These are phyloP conservation scores for Labeo catla DNA, from an alignment of 2,113 vertebrate species.

Conservation along the genomic window DNA sequence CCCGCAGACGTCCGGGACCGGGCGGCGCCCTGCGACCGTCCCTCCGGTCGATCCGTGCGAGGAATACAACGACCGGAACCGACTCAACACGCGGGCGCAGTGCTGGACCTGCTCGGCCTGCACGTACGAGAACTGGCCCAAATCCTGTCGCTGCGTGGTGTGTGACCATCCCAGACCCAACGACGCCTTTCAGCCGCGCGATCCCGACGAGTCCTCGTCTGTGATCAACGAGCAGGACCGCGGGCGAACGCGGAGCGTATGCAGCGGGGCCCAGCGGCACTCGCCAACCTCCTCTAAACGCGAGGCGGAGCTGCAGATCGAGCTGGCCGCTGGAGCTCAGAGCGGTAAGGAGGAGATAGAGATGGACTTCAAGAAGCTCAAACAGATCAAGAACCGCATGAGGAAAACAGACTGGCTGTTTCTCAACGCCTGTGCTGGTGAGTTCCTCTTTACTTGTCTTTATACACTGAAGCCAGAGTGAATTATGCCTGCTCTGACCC, in stretches of 20 bases:
- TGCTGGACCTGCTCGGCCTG: slow-evolving; percentile 95
- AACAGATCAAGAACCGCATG: slow-evolving; percentile 98
- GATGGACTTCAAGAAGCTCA: slow-evolving; percentile 95
- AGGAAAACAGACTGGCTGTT: slow-evolving; percentile 98
- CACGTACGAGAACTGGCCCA: slow-evolving; percentile 94
- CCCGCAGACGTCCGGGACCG: slow-evolving; percentile 91
- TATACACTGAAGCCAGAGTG: too few relatives aligned
- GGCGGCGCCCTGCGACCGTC: slow-evolving; percentile 76
- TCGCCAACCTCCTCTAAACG: slow-evolving; percentile 85
- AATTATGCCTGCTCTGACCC: too few relatives aligned
- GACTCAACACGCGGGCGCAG: slow-evolving; percentile 86
- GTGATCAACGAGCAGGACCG: slow-evolving; percentile 84
- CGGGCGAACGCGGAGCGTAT: slow-evolving; percentile 66
- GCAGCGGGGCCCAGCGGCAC: slow-evolving; percentile 84
- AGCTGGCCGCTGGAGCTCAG: slow-evolving; percentile 85
- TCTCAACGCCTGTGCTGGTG: slow-evolving; percentile 95
- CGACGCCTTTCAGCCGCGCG: slow-evolving; percentile 71
- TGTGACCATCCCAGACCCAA: slow-evolving; percentile 93
- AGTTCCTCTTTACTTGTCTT: slow-evolving; percentile 68
- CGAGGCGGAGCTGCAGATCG: slow-evolving; percentile 89
- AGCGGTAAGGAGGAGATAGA: slow-evolving; percentile 90
- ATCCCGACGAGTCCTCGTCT: slow-evolving; percentile 75
- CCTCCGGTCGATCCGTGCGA: slow-evolving; percentile 77
- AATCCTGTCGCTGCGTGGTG: slow-evolving; percentile 91
- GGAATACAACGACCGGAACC: slow-evolving; percentile 98